phyloP scores from a whole-genome alignment of 2,888 invertebrate genomes.

The Synanthedon andrenaeformis region DNA sequence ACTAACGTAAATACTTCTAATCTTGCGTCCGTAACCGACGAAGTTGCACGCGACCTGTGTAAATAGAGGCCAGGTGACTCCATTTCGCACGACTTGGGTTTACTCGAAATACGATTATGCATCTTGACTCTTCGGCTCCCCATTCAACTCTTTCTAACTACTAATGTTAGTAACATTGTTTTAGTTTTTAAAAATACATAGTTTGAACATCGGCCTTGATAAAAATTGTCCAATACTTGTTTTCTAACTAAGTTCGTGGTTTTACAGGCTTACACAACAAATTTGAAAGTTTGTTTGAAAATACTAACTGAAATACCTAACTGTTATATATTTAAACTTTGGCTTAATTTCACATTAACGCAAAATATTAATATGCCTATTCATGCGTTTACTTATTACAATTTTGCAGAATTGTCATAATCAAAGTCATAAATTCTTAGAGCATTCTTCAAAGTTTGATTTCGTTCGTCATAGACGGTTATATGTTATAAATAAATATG shows the following conservation, averaged over 20 bases:
- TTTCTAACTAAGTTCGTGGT: conserved; percentile 47
- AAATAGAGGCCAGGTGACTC: conserved; percentile 31
- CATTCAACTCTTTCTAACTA: conserved; percentile 59
- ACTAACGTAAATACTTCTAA: conserved; percentile 56
- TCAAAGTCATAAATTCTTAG: too few species aligned
- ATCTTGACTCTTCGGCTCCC: conserved; percentile 20
- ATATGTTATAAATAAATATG: too few species aligned
- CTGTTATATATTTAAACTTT: background rate
- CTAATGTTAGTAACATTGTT: conserved; percentile 51
- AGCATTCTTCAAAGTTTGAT: too few species aligned
- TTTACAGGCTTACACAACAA: conserved; percentile 49
- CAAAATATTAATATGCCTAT: too few species aligned
- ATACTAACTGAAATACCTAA: conserved; percentile 25
- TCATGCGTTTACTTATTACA: too few species aligned
- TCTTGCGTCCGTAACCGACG: conserved; percentile 33
- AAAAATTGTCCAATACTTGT: conserved; percentile 36
- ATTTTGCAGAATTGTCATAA: too few species aligned
- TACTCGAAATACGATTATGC: background rate
- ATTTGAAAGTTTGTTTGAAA: conserved; percentile 40
- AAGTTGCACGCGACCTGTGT: conserved; percentile 36
- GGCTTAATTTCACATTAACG: too few species aligned
- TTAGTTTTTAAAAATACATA: conserved; percentile 64
- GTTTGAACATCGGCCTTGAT: background rate
- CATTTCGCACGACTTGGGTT: conserved; percentile 17
- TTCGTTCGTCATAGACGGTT: too few species aligned